These are phyloP conservation scores for Gymnarchus niloticus DNA, from an alignment of 2,113 vertebrate species.

Conservation along the genomic window DNA sequence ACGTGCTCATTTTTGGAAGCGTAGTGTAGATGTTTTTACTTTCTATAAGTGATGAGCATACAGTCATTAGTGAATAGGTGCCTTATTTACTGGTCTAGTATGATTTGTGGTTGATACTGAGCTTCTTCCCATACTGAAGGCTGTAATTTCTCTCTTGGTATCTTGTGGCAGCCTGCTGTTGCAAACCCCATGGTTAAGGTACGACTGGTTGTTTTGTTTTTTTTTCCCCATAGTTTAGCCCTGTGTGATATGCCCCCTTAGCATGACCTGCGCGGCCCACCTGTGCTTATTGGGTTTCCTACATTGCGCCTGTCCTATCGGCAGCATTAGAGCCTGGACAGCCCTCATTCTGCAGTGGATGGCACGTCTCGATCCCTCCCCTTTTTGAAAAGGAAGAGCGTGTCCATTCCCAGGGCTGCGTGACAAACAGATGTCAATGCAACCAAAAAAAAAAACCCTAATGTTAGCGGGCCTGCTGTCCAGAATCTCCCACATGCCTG, in stretches of 20 bases:
- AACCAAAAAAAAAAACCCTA: not conserved
- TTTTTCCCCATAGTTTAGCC: too few relatives aligned
- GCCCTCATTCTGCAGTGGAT: conserved; percentile 38
- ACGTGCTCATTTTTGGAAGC: too few relatives aligned
- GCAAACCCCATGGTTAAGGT: too few relatives aligned
- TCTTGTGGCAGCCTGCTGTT: too few relatives aligned
- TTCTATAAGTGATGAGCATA: too few relatives aligned
- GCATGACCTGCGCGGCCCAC: not conserved
- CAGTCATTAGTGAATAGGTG: too few relatives aligned
- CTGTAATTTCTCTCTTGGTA: too few relatives aligned
- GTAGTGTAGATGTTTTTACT: too few relatives aligned
- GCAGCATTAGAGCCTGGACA: conserved; percentile 36
- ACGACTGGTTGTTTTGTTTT: too few relatives aligned
- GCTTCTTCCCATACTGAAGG: too few relatives aligned
- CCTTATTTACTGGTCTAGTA: too few relatives aligned
- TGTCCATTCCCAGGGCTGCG: conserved; percentile 27
- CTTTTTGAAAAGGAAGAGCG: conserved; percentile 29
- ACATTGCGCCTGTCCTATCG: conserved; percentile 37
- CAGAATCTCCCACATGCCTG: not conserved
- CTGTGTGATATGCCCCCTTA: not conserved
- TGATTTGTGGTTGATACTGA: too few relatives aligned
- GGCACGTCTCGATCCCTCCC: conserved; percentile 21
- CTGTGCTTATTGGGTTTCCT: conserved; percentile 38
- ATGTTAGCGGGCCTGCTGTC: conserved; percentile 11
- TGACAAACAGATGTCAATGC: conserved; percentile 32